A percentile compares a stretch with the other conserved stretches of the same genome.
Conservation (phyloP, 2,888 invertebrate genomes). For the Himalopsyche anomala region DNA sequence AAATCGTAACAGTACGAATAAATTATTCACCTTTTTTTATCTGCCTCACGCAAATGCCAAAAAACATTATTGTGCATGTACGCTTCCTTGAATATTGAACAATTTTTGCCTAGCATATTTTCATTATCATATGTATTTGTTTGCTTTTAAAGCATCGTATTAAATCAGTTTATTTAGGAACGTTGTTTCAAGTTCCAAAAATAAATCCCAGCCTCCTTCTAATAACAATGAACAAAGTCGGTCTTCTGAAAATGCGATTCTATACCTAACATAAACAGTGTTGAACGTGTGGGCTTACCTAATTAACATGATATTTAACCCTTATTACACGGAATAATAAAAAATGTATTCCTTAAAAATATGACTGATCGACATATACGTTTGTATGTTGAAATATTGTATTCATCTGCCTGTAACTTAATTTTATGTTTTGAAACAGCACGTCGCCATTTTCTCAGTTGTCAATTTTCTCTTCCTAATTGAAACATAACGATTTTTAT, state of each 20-base stretch:
- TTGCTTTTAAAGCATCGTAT: neutral
- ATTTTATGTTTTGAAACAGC: no score
- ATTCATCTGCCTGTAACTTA: no score
- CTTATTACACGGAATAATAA: neutral
- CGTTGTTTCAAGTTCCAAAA: slow-evolving; percentile 9
- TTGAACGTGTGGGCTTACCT: neutral
- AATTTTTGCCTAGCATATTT: no score
- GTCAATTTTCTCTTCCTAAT: neutral
- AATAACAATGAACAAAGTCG: neutral
- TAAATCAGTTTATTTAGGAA: slow-evolving; percentile 34
- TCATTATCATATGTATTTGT: no score
- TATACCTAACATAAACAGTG: neutral
- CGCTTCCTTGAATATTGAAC: no score
- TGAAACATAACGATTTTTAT: neutral
- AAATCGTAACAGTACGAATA: no score
- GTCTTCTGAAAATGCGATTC: neutral
- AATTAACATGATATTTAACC: neutral
- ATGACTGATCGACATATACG: neutral
- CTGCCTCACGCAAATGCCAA: no score
- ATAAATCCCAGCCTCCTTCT: neutral
- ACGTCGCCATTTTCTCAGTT: no score
- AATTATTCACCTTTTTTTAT: no score
- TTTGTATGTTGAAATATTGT: no score
- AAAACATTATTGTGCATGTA: no score
- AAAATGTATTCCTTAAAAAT: neutral